phyloP scores from a whole-genome alignment of 2,113 vertebrate genomes.

The Brachyhypopomus occidentalis region DNA sequence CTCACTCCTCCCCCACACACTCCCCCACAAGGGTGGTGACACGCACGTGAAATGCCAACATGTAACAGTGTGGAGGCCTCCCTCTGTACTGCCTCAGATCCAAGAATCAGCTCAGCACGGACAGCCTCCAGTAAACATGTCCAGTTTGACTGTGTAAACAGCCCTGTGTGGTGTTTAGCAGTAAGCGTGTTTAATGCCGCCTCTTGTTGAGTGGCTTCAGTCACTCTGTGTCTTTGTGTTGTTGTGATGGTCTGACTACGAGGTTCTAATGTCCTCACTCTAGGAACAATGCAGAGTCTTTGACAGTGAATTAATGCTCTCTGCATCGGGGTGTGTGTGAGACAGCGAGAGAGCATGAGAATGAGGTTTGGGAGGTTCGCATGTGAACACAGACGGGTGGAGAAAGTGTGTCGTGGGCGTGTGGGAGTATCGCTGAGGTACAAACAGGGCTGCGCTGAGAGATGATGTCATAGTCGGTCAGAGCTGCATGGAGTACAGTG shows the following conservation, averaged over 20 bases:
- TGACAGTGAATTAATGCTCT: background rate
- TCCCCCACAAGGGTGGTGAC: background rate
- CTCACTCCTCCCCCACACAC: background rate
- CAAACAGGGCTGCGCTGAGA: constrained; percentile 11
- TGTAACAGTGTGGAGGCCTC: constrained; percentile 46
- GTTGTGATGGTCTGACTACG: background rate
- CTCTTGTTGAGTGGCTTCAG: background rate
- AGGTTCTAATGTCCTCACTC: background rate
- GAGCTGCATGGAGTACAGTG: constrained; percentile 43
- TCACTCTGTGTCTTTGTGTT: background rate
- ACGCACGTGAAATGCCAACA: constrained; percentile 19
- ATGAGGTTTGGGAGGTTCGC: background rate
- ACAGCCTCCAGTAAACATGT: constrained; percentile 20
- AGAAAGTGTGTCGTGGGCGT: background rate
- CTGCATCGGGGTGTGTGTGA: background rate
- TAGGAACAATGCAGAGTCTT: constrained; percentile 5
- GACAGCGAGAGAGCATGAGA: too few relatives aligned
- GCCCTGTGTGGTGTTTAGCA: background rate
- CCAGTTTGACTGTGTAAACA: constrained; percentile 34
- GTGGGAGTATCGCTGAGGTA: background rate
- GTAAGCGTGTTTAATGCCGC: too few relatives aligned
- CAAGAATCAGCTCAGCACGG: constrained; percentile 44
- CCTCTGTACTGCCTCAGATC: constrained; percentile 18
- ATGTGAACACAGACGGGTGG: background rate
- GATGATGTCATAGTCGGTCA: constrained; percentile 66